Base-by-base conservation (phyloP, 2,113 vertebrate species). In the Stercorarius parasiticus region DNA sequence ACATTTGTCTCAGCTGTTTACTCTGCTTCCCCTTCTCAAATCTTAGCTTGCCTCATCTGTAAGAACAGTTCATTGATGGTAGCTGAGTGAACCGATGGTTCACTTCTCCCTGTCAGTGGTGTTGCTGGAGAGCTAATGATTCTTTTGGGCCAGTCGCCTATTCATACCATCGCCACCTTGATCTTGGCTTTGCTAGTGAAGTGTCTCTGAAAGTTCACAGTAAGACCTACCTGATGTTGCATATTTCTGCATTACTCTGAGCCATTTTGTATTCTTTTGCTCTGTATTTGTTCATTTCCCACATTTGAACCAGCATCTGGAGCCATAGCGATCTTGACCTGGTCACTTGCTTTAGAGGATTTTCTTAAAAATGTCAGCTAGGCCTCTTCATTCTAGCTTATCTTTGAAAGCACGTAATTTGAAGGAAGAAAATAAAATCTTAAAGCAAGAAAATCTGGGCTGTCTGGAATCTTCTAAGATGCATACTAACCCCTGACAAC, bases 141-240 rank as follows among this genome's bases (percentile, higher is more conserved):
- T 49, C 12, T 64, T 86, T 66, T 73, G n/a, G 7, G 4, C 19
- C 21, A 15, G 21, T 65, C 20, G 58, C 21, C 30, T 66, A 6
- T 86, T 84, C 0, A 0, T 20, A 25, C 11, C 18, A 3, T 61
- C 22, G 8, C 15, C 2, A 0, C 17, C 27, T 87, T 86, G 14
- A 34, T 85, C 45, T 56, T 88, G 45, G 5, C 73, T 82, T 77
- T 72, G 10, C 43, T 49, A 34, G n/a, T 65, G n/a, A 88, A 55
- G 10, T 64, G 32, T 9, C 12, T 71, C 64, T 59, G 58, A 18
- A 81, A 88, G 16, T 71, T 78, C 19, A 15, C 30, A 50, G n/a
- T 22, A 66, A 88, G 34, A 58, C 13, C 21, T 71, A 19, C 9
- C n/a, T 74, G 50, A 59, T 4, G 27, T 36, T 6, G 23, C 21